A percentile compares a stretch with the other conserved stretches of the same genome.
Evolutionary conservation across 1,140 invertebrate species (phyloP).

Genomic region (Metaphire vulgaris): DNA sequence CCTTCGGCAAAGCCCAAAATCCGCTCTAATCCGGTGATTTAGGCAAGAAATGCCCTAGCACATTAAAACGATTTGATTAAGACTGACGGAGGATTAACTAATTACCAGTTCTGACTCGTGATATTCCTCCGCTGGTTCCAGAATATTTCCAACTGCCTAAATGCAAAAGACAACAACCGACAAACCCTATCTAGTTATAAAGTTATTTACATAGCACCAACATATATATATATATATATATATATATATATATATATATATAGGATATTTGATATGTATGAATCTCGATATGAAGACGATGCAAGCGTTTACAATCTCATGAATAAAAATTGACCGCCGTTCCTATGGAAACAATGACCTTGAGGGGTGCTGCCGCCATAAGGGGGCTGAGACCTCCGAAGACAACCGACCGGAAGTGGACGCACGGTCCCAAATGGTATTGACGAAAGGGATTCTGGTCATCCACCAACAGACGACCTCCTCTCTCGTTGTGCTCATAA

Average conservation of each 20-base stretch:
- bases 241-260: too few species aligned
- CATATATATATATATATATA: too few species aligned
- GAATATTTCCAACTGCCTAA: not conserved
- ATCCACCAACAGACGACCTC: not conserved
- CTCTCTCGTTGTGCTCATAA: conserved; percentile 6
- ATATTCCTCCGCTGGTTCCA: not conserved
- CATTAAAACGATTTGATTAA: too few species aligned
- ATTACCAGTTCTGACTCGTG: not conserved
- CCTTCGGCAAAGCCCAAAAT: not conserved
- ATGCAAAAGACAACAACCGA: too few species aligned
- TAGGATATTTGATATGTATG: too few species aligned
- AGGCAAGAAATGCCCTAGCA: not conserved
- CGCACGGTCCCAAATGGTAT: conserved; percentile 12
- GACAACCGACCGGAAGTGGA: conserved; percentile 7
- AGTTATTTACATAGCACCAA: too few species aligned
- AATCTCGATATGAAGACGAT: too few species aligned
- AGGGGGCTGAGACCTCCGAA: conserved; percentile 11
- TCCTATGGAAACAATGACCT: too few species aligned
- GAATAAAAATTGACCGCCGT: too few species aligned
- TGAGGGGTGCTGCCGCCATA: not conserved
- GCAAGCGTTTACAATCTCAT: too few species aligned
- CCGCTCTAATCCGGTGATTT: not conserved
- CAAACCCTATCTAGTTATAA: too few species aligned
- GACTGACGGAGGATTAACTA: too few species aligned
- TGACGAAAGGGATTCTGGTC: conserved; percentile 4